phyloP scores from a whole-genome alignment of 2,888 invertebrate genomes.

The Salticus scenicus region DNA sequence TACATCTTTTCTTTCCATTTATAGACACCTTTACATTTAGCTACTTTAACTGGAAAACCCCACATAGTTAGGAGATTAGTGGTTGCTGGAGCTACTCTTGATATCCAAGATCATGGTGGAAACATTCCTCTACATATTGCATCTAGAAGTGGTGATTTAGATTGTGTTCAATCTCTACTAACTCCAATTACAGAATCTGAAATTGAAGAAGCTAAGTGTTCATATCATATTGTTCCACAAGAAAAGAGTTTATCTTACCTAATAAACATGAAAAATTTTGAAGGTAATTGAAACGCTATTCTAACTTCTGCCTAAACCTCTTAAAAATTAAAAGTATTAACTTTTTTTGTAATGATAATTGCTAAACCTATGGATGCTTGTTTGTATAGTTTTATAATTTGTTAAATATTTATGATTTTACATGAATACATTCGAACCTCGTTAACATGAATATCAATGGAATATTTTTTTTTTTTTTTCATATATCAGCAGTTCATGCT shows the following conservation, averaged over 20 bases:
- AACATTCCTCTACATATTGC: slow-evolving; percentile 92
- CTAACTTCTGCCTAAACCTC: neutral
- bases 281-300: slow-evolving; percentile 79
- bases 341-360: too few species aligned
- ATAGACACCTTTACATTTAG: slow-evolving; percentile 88
- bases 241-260: slow-evolving; percentile 79
- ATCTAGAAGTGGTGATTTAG: slow-evolving; percentile 82
- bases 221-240: slow-evolving; percentile 76
- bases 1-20: too few species aligned
- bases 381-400: too few species aligned
- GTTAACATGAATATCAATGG: too few species aligned
- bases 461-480: too few species aligned
- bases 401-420: too few species aligned
- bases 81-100: slow-evolving; percentile 83
- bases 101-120: slow-evolving; percentile 83
- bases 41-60: slow-evolving; percentile 85
- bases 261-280: slow-evolving; percentile 88
- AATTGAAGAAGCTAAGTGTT: slow-evolving; percentile 75
- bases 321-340: too few species aligned
- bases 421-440: too few species aligned
- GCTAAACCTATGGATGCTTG: too few species aligned
- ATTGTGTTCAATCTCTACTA: slow-evolving; percentile 84
- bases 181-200: slow-evolving; percentile 74
- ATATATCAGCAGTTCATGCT: too few species aligned
- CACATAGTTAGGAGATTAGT: slow-evolving; percentile 85